These are phyloP conservation scores for Scalopus aquaticus DNA, from an alignment of 2,113 vertebrate genomes.

Conservation along the genomic window DNA sequence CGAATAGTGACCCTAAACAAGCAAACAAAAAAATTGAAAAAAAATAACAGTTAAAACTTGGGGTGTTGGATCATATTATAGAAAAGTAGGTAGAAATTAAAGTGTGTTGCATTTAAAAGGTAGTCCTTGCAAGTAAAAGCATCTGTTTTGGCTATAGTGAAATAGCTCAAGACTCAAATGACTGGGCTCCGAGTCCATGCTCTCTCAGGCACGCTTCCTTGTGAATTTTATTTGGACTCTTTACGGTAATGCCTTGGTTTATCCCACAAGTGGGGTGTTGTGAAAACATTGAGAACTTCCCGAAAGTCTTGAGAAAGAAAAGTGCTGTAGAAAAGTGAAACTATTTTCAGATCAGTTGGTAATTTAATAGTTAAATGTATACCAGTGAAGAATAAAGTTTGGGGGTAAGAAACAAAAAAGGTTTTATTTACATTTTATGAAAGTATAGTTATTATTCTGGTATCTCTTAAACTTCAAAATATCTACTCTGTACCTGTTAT, in stretches of 20 bases:
- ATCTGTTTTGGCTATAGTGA: background rate
- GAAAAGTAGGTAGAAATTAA: background rate
- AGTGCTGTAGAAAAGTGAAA: background rate
- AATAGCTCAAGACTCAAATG: background rate
- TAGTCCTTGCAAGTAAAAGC: background rate
- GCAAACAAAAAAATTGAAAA: background rate
- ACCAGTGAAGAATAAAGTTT: constrained; percentile 21
- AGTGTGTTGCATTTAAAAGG: background rate
- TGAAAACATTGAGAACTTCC: constrained; percentile 23
- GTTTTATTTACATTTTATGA: constrained; percentile 55
- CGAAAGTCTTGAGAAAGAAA: background rate
- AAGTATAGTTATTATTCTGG: constrained; percentile 57
- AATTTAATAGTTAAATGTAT: constrained; percentile 38
- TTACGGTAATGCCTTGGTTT: background rate
- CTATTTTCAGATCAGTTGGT: constrained; percentile 40
- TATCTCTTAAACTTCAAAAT: constrained; percentile 65
- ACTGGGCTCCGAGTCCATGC: background rate
- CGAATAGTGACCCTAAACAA: background rate
- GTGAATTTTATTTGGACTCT: background rate
- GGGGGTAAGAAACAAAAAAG: constrained; percentile 18
- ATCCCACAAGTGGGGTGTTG: background rate
- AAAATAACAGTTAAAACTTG: background rate
- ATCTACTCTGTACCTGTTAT: constrained; percentile 63
- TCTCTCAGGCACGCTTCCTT: background rate
- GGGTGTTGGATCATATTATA: background rate